phyloP scores from a whole-genome alignment of 2,797 vertebrate genomes.

The Discoglossus pictus region DNA sequence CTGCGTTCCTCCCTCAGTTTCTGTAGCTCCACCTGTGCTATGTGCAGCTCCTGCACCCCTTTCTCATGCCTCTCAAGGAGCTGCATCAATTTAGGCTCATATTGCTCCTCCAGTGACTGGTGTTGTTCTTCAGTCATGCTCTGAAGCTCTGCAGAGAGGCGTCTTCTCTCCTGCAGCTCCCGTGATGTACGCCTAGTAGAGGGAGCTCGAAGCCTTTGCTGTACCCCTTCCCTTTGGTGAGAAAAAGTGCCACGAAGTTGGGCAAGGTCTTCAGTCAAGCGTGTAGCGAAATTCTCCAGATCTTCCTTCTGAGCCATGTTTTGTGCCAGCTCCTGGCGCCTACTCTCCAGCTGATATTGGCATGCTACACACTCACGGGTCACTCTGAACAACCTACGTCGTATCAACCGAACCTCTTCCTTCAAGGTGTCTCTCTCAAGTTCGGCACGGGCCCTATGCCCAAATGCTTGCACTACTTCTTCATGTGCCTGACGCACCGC shows the following conservation, averaged over 20 bases:
- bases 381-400: slow-evolving; percentile 80
- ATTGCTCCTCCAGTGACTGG: slow-evolving; percentile 76
- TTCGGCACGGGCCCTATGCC: slow-evolving; percentile 73
- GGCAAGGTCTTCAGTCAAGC: slow-evolving; percentile 71
- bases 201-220: slow-evolving; percentile 60
- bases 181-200: slow-evolving; percentile 69
- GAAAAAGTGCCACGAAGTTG: slow-evolving; percentile 71
- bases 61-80: slow-evolving; percentile 77
- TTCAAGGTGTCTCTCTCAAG: slow-evolving; percentile 74
- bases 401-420: slow-evolving; percentile 80
- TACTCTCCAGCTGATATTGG: slow-evolving; percentile 80
- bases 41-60: slow-evolving; percentile 75
- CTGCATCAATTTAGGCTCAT: slow-evolving; percentile 80
- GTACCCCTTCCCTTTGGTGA: slow-evolving; percentile 70
- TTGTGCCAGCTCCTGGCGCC: slow-evolving; percentile 80
- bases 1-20: slow-evolving; percentile 73
- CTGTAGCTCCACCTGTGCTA: slow-evolving; percentile 72
- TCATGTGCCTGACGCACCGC: slow-evolving; percentile 75
- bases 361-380: slow-evolving; percentile 84
- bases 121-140: slow-evolving; percentile 76
- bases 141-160: slow-evolving; percentile 79
- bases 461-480: slow-evolving; percentile 70
- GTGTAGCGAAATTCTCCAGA: slow-evolving; percentile 70
- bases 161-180: slow-evolving; percentile 79
- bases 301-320: slow-evolving; percentile 64